Base-by-base conservation (phyloP, 2,888 invertebrate genomes). In the Bhutanitis thaidina region DNA sequence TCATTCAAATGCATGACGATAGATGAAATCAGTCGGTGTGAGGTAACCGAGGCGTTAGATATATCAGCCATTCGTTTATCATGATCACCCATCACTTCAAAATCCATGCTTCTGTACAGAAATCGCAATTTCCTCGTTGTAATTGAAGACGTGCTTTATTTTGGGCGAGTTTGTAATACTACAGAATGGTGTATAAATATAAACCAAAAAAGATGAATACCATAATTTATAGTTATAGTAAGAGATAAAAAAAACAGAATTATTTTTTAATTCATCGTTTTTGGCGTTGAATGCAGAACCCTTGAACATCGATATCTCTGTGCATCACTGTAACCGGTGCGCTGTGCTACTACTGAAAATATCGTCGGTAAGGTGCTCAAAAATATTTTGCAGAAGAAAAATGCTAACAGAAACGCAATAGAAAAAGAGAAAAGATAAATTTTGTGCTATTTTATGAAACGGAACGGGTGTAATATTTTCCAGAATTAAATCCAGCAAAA, bases 31-130 rank as follows among this genome's bases (percentile, higher is more conserved):
- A 72, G 65, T 71, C 68, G 67, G 74, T 70, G 69, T 71, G 69
- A 69, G 65, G 61, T 79, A 34, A 79, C 77, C 75, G 77, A 86
- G 82, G 84, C 82, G 83, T 86, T 86, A 87, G 80, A 74, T 64
- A 77, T 71, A 58, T 76, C 80, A 85, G 84, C 81, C 83, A 79
- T 74, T 73, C 68, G 68, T 71, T 77, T 69, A 64, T 74, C 64
- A 64, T 57, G 51, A 63, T 65, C 73, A 78, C 65, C 74, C 75
- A 70, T 69, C 67, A 67, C 64, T 69, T 69, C 69, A 69, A 83
- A 85, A 69, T 76, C 74, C 88, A 88, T 88, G 88, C 87, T 77
- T 74, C 78, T 80, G 74, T 86, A 88, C 88, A 88, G 77, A 80
- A 75, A 81, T 80, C 78, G 76, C 77, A 84, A 79, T 80, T 79